Evolutionary conservation across 2,888 invertebrate genomes (phyloP), one percentile per base, ranked within the genome.

Genomic region (Philonicus albiceps): DNA sequence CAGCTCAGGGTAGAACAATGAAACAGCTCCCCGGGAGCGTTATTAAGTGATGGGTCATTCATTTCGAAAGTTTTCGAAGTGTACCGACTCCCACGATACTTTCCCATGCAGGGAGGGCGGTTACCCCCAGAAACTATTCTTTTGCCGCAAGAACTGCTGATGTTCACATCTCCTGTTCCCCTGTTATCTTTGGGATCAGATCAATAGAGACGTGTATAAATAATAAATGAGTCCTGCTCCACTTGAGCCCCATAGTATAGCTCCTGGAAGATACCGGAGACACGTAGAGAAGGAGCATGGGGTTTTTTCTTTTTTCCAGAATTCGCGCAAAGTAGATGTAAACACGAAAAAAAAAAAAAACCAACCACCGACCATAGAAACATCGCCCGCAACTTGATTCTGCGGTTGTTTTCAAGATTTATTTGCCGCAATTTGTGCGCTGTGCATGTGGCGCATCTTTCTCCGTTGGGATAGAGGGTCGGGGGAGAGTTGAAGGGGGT

Each of bases 31-130:
- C 49, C 40, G 27, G 64, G 73, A 75, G 75, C 64, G 53, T 86
- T 86, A 86, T 84, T 86, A 86, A 84, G 86, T 86, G 86, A 86
- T 84, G 86, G 86, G 81, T 86, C 84, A 86, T 86, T 86, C 86
- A 86, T 86, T 86, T 83, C 64, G 76, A 64, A 76, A 86, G 74
- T 86, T 86, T 37, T 22, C 75, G 76, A 86, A 86, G 86, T 84
- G 84, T 55, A 76, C 81, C 84, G 22, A 31, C 74, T 86, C 75
- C 22, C 73, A 31, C 43, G 30, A 72, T 86, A 86, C 30, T n/a
- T n/a, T n/a, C n/a, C n/a, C n/a, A 80, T 80, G 49, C 78, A 86
- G 40, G 37, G 22, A 30, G n/a, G 78, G 49, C 22, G 49, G 78
- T 30, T 76, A 3, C 16, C 64, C n/a, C n/a, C n/a, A n/a, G 30